Evolutionary conservation across 2,888 invertebrate genomes (phyloP).

Genomic region (Hemistola chrysoprasaria): DNA sequence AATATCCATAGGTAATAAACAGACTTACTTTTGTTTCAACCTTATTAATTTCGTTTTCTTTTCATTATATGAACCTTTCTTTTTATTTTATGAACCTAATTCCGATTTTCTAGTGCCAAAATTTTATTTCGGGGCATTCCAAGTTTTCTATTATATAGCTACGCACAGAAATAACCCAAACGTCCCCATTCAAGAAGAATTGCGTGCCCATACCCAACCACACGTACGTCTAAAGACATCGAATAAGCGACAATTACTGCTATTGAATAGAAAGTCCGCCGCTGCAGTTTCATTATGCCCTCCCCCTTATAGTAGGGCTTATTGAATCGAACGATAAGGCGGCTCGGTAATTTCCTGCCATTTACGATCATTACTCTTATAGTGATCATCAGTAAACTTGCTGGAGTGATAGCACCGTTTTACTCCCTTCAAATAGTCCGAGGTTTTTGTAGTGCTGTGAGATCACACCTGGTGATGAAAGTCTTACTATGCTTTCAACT

Average conservation of each 20-base stretch:
- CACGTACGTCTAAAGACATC: slow-evolving; percentile 40
- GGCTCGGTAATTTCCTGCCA: slow-evolving; percentile 77
- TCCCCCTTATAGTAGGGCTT: slow-evolving; percentile 63
- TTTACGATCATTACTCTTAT: slow-evolving; percentile 72
- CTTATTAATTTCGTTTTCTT: too few species aligned
- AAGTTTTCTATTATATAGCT: too few species aligned
- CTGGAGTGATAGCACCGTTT: slow-evolving; percentile 2
- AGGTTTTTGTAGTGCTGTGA: too few species aligned
- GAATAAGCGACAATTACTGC: slow-evolving; percentile 65
- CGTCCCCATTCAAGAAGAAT: slow-evolving; percentile 22
- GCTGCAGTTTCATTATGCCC: slow-evolving; percentile 78
- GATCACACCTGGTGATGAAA: too few species aligned
- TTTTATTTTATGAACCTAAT: too few species aligned
- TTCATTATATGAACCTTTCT: too few species aligned
- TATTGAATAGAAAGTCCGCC: slow-evolving; percentile 64
- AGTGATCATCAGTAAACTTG: slow-evolving; percentile 45
- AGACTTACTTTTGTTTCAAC: too few species aligned
- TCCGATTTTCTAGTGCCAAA: too few species aligned
- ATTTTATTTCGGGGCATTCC: too few species aligned
- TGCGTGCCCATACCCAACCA: slow-evolving; percentile 29
- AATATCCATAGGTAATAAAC: too few species aligned
- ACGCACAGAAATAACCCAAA: slow-evolving; percentile 6
- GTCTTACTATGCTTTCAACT: too few species aligned
- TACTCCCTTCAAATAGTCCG: too few species aligned
- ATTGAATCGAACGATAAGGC: slow-evolving; percentile 80